Evolutionary conservation across 2,797 vertebrate species (phyloP).

Genomic region (Ceryle rudis): DNA sequence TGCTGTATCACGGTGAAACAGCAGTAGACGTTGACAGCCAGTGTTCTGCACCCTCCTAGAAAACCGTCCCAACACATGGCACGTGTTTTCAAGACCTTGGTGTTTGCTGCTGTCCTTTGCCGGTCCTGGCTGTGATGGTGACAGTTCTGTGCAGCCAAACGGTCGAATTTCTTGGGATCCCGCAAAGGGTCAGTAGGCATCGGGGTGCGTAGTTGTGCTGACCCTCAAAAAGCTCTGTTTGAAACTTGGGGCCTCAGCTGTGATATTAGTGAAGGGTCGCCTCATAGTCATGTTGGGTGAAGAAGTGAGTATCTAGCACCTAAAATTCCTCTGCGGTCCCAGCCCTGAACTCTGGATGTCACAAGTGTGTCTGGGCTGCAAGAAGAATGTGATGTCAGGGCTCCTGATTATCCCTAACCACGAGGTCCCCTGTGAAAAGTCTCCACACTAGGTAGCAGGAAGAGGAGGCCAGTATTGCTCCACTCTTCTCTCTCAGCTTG

Average conservation of each 20-base stretch:
- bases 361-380: not conserved
- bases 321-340: not conserved
- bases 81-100: not conserved
- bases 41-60: not conserved
- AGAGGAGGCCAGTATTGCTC: not conserved
- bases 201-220: not conserved
- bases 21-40: not conserved
- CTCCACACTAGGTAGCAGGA: not conserved
- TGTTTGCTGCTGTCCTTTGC: not conserved
- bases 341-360: not conserved
- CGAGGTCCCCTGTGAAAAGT: not conserved
- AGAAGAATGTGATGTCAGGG: not conserved
- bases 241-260: not conserved
- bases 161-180: not conserved
- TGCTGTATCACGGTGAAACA: not conserved
- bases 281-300: not conserved
- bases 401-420: not conserved
- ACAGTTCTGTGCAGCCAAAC: not conserved
- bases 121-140: rapidly evolving
- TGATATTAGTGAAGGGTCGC: not conserved
- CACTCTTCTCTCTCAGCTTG: not conserved
- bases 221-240: not conserved
- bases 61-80: rapidly evolving
- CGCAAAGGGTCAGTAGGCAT: not conserved
- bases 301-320: not conserved